Evolutionary conservation across 2,888 invertebrate species (phyloP), one percentile per base, ranked within the genome.

Genomic region (Stenichneumon culpator): DNA sequence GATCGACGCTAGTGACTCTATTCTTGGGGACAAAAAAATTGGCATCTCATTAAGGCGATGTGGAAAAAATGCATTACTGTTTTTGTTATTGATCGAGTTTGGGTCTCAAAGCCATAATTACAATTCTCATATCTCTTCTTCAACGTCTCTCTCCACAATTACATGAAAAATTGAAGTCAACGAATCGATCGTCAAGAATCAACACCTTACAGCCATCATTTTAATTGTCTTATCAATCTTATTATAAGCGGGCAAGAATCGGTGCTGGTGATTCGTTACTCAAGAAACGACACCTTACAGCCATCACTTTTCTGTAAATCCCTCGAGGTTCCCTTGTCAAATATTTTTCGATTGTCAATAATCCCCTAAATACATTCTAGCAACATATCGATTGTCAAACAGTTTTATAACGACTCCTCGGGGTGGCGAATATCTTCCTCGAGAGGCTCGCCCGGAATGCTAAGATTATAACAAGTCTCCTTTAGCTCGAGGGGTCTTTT

Each of bases 381-480:
- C 19, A 47, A 44, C 50, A 16, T 11, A n/a, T 16, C 54, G 54
- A 57, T 57, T 57, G 25, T 57, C 22, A 57, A 57, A 57, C 14
- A 14, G 1, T 14, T 9, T 52, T n/a, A 9, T 9, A 32, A 54
- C 3, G 19, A 52, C n/a, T 28, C 32, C 52, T 32, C n/a, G 19
- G 54, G 72, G 72, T 72, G 72, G 72, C 54, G 14, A 54, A 39
- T 57, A 25, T 36, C 39, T 19, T 14, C 6, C 54, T 22, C 32
- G 36, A 22, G 22, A 57, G 57, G 14, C 54, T 57, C 69, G 79
- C 25, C 28, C n/a, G 80, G 65, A 77, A 73, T 54, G 68, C 28
- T n/a, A 65, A 72, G 39, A 52, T 73, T 68, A 14, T 65, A 60
- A 74, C 67, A 60, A 73, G 72, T 63, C 60, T 78, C 65, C 67